Evolutionary conservation across 2,797 vertebrate genomes (phyloP).

Genomic region (Hemitrygon akajei): DNA sequence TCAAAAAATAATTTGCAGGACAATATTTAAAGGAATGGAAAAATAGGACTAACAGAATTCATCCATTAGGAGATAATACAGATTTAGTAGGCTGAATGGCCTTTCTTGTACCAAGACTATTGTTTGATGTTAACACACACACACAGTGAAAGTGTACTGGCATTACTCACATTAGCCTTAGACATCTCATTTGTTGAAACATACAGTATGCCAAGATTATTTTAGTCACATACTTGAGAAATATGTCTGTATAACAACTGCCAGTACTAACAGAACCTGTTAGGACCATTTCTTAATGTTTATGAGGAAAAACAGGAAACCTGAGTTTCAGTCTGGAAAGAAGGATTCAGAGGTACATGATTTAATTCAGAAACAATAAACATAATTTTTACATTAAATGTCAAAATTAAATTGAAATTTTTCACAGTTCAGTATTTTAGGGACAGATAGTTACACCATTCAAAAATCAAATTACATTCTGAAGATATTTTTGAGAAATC

Average conservation of each 20-base stretch:
- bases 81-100: too few relatives aligned
- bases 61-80: too few relatives aligned
- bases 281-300: background rate
- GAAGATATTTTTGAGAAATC: background rate
- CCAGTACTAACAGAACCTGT: too few relatives aligned
- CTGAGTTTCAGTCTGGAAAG: background rate
- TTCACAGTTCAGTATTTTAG: background rate
- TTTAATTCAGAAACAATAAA: background rate
- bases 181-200: background rate
- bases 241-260: background rate
- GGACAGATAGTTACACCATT: background rate
- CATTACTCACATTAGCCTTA: background rate
- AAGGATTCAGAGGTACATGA: background rate
- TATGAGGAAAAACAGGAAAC: background rate
- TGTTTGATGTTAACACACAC: too few relatives aligned
- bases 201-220: background rate
- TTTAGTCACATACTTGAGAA: background rate
- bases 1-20: too few relatives aligned
- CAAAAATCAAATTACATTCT: background rate
- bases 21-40: too few relatives aligned
- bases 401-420: background rate
- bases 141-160: background rate
- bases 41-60: too few relatives aligned
- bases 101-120: too few relatives aligned
- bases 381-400: background rate